phyloP scores from a whole-genome alignment of 2,797 vertebrate species.

The Microctenopoma lineatum region DNA sequence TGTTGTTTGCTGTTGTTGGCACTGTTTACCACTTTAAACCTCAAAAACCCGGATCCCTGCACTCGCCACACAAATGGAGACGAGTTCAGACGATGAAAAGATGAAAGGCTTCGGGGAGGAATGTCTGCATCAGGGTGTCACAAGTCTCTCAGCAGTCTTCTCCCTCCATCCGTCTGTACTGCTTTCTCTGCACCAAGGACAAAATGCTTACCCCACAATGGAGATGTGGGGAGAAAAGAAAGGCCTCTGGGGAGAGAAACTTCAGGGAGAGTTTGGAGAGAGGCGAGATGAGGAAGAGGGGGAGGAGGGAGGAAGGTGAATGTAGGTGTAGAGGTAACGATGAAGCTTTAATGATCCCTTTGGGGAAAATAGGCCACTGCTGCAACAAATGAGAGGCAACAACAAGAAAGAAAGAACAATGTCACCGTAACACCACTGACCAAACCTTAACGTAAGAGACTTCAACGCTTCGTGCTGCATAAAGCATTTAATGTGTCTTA shows the following conservation, averaged over 20 bases:
- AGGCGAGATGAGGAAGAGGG: constrained; percentile 60
- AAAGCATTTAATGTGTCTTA: too few species aligned
- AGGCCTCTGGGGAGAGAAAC: constrained; percentile 68
- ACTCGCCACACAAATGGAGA: constrained; percentile 25
- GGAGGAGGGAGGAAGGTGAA: constrained; percentile 58
- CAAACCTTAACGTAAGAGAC: neutral
- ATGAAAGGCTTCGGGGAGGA: constrained; percentile 24
- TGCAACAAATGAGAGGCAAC: constrained; percentile 48
- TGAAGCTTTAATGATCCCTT: constrained; percentile 76
- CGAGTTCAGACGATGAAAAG: constrained; percentile 52
- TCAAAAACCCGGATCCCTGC: constrained; percentile 15
- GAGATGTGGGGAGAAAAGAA: constrained; percentile 50
- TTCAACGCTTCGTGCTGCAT: too few species aligned
- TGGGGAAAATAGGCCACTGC: constrained; percentile 70
- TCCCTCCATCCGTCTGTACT: constrained; percentile 35
- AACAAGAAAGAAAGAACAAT: constrained; percentile 10
- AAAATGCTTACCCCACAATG: constrained; percentile 71
- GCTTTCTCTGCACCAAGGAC: constrained; percentile 68
- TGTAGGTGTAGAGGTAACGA: constrained; percentile 70
- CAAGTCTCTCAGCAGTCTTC: constrained; percentile 49
- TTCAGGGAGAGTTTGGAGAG: constrained; percentile 67
- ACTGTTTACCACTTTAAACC: constrained; percentile 42
- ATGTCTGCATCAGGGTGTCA: constrained; percentile 46
- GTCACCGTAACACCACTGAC: neutral
- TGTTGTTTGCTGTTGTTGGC: constrained; percentile 8